Percentiles rank a stretch among this genome's conserved stretches.
Conservation (phyloP, 2,888 invertebrate genomes). For the Cerastis leucographa region DNA sequence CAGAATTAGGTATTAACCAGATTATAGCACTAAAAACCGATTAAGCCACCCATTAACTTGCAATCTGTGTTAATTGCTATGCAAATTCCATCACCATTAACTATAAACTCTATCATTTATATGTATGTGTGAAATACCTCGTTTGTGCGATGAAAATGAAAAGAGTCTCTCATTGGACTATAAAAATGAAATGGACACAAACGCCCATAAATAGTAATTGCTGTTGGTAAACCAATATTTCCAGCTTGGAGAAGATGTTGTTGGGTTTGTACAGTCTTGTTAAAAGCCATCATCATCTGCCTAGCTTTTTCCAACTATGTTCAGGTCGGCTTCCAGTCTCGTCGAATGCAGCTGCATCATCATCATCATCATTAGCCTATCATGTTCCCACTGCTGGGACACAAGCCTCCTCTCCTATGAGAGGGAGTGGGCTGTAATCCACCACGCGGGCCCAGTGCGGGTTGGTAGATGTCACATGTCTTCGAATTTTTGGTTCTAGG, state of each 20-base stretch:
- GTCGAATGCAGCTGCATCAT: too few relatives aligned
- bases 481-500: too few relatives aligned
- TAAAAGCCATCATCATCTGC: not conserved
- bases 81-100: slow-evolving; percentile 59
- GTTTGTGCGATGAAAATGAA: slow-evolving; percentile 35
- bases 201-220: not conserved
- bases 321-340: not conserved
- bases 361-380: too few relatives aligned
- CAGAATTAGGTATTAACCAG: slow-evolving; percentile 39
- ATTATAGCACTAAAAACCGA: slow-evolving; percentile 56
- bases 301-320: not conserved
- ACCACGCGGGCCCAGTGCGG: too few relatives aligned
- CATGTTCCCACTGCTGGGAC: too few relatives aligned
- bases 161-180: not conserved
- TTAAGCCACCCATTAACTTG: slow-evolving; percentile 58
- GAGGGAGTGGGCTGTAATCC: too few relatives aligned
- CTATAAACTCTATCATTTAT: slow-evolving; percentile 36
- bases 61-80: slow-evolving; percentile 67
- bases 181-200: slow-evolving; percentile 26
- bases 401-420: too few relatives aligned
- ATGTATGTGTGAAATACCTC: slow-evolving; percentile 44
- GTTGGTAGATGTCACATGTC: too few relatives aligned
- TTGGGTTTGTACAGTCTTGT: not conserved
- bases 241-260: too few relatives aligned
- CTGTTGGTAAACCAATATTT: not conserved